phyloP scores from a whole-genome alignment of 2,888 invertebrate genomes.

The Drosophila borborema region DNA sequence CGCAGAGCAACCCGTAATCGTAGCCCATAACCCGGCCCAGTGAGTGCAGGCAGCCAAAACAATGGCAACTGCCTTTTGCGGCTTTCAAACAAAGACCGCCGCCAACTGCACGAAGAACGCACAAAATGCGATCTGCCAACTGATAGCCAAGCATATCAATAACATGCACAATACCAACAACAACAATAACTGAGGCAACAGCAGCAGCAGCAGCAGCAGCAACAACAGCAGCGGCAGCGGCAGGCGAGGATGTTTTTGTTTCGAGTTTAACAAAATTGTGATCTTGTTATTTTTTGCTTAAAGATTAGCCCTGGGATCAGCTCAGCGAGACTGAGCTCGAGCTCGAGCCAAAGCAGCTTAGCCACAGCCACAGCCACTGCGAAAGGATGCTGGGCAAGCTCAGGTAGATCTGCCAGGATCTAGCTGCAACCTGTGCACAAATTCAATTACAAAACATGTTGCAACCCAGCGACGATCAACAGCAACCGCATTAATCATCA shows the following conservation, averaged over 20 bases:
- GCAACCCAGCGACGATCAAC: constrained; percentile 60
- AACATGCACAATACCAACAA: constrained; percentile 52
- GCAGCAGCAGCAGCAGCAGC: constrained; percentile 5
- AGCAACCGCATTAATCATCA: constrained; percentile 75
- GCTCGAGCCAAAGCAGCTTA: constrained; percentile 83
- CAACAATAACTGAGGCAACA: constrained; percentile 13
- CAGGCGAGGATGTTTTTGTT: constrained; percentile 47
- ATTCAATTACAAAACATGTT: constrained; percentile 75
- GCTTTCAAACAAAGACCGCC: constrained; percentile 64
- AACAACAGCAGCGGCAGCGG: constrained; percentile 14
- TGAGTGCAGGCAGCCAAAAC: constrained; percentile 40
- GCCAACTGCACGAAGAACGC: constrained; percentile 45
- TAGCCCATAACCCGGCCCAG: constrained; percentile 21
- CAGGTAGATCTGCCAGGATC: constrained; percentile 60
- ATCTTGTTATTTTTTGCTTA: constrained; percentile 78
- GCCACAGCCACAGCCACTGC: constrained; percentile 25
- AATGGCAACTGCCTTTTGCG: constrained; percentile 77
- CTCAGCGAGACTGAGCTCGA: constrained; percentile 33
- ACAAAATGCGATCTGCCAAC: constrained; percentile 61
- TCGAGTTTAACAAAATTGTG: constrained; percentile 71
- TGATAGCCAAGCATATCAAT: constrained; percentile 70
- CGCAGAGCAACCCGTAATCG: constrained; percentile 21
- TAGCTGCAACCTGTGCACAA: constrained; percentile 39
- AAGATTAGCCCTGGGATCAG: constrained; percentile 72
- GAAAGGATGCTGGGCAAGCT: constrained; percentile 33